These are phyloP conservation scores for Conus betulinus DNA, from an alignment of 1,140 invertebrate genomes.

Conservation along the genomic window DNA sequence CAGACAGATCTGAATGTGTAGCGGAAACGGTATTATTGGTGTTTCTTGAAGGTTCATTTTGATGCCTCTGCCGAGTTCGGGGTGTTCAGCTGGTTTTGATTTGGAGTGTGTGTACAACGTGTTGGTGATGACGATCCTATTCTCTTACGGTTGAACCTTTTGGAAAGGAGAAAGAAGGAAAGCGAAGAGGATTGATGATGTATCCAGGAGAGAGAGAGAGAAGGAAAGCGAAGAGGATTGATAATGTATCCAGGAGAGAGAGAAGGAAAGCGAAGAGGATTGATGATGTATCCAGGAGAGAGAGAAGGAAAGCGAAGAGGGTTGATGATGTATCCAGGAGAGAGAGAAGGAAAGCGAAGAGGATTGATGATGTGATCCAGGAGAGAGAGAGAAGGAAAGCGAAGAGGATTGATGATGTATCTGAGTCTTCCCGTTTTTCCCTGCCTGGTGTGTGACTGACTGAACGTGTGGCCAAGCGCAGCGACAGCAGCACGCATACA, in stretches of 20 bases:
- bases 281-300: background rate
- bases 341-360: background rate
- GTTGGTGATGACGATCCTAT: no score
- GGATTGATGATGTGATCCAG: background rate
- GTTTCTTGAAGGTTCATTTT: no score
- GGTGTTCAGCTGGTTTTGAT: no score
- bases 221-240: background rate
- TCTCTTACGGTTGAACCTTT: background rate
- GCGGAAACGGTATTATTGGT: no score
- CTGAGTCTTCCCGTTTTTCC: conserved; percentile 29
- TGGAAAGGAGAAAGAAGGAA: background rate
- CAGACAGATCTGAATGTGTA: no score
- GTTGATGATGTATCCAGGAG: background rate
- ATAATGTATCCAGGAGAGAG: background rate
- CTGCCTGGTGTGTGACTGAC: conserved; percentile 39
- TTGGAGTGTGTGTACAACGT: no score
- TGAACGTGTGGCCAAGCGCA: background rate
- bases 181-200: no score
- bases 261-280: no score
- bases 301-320: background rate
- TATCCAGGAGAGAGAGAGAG: background rate
- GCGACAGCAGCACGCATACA: conserved; percentile 37
- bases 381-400: background rate
- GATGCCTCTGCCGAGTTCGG: no score
- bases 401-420: background rate